Evolutionary conservation across 2,888 invertebrate species (phyloP), one percentile per base, ranked within the genome.

Genomic region (Perizoma affinitatum): DNA sequence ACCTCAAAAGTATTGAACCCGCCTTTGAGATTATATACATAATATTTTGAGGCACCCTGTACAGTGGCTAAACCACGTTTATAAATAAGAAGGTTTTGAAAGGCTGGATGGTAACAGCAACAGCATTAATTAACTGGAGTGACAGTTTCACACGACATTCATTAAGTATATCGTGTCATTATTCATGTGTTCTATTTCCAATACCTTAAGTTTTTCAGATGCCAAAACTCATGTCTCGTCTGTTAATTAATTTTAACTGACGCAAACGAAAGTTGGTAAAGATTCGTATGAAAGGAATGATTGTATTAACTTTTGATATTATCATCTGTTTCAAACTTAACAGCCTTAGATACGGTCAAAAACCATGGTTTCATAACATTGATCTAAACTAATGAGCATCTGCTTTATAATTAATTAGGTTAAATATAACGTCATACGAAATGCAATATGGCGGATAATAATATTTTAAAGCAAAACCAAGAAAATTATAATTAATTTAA

Each of bases 111-210:
- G 72, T 73, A 75, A 78, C 74, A 68, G 65, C 73, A 68, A 69
- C 70, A 79, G 75, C 81, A 90, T 90, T 90, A 88, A 90, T 90
- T 87, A 86, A 82, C 74, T 57, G 74, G 67, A 74, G 82, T 80
- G 90, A 88, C 90, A 86, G 77, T 80, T 82, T 86, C 88, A 84
- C 88, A 87, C 84, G 88, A 83, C 87, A 78, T 86, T 83, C 85
- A 83, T 86, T 86, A 82, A 78, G 76, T 79, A 78, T 78, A 78
- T 75, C 74, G 66, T 75, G 76, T 83, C 88, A 88, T 91, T 86
- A 89, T 69, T 90, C 88, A 88, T 83, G 65, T 69, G 79, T 83
- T 84, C 90, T 91, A 90, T 90, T 90, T 88, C 83, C 84, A 82
- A 87, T 87, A 80, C 79, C 78, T 79, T 75, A 81, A 87, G 83